Conservation (phyloP, 1,140 invertebrate species). For the Caenorhabditis latens region DNA sequence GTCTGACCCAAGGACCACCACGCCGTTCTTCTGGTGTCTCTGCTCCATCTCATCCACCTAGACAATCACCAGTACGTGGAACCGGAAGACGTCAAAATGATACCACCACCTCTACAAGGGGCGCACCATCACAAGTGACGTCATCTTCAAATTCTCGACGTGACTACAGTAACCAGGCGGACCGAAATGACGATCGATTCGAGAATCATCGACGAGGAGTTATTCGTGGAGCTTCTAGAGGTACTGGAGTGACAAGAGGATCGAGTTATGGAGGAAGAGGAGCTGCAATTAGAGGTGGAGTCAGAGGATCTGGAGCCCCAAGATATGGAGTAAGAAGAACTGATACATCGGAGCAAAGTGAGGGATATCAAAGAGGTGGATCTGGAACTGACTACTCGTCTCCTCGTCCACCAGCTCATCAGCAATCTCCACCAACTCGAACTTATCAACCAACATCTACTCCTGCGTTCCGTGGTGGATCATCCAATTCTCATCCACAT, state of each 20-base stretch:
- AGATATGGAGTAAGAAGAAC: slow-evolving; percentile 30
- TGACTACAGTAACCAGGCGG: slow-evolving; percentile 10
- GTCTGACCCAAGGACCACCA: slow-evolving; percentile 10
- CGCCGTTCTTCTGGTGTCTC: not conserved
- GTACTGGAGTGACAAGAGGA: not conserved
- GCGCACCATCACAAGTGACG: not conserved
- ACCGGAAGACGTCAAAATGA: not conserved
- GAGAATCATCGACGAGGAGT: slow-evolving; percentile 46
- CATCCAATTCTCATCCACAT: slow-evolving; percentile 3
- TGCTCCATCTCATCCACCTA: not conserved
- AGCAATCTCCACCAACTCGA: not conserved
- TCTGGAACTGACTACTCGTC: slow-evolving; percentile 30
- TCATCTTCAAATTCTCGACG: not conserved
- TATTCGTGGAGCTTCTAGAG: slow-evolving; percentile 21
- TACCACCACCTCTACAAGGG: not conserved
- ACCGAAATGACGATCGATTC: slow-evolving; percentile 33
- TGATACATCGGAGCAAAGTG: slow-evolving; percentile 40
- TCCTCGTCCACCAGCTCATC: not conserved
- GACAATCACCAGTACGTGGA: not conserved
- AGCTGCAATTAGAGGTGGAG: not conserved
- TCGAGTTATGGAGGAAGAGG: not conserved
- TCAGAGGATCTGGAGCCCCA: not conserved
- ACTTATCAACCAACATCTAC: not conserved
- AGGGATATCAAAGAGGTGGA: slow-evolving; percentile 31
- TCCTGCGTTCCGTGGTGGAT: too few species aligned